phyloP scores from a whole-genome alignment of 1,140 invertebrate genomes.

The Diuraphis noxia region DNA sequence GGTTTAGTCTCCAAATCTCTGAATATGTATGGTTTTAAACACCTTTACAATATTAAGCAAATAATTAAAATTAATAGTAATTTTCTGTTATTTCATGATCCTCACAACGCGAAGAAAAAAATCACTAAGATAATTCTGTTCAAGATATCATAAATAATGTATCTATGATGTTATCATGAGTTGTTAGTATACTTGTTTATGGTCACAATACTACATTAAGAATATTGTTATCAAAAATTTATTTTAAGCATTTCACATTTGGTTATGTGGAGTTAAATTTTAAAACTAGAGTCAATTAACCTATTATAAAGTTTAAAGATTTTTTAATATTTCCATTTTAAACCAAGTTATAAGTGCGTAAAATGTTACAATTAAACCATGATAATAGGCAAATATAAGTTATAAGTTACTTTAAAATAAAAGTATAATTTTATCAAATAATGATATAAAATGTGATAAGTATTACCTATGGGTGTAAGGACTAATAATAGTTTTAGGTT shows the following conservation, averaged over 20 bases:
- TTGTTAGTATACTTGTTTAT: too few relatives aligned
- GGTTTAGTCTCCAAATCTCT: slow-evolving; percentile 69
- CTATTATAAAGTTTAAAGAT: not conserved
- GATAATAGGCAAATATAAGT: not conserved
- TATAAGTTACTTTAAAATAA: not conserved
- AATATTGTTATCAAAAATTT: not conserved
- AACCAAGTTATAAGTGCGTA: not conserved
- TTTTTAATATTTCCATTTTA: not conserved
- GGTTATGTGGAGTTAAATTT: not conserved
- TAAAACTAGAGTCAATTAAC: not conserved
- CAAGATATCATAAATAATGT: not conserved
- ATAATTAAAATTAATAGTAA: not conserved
- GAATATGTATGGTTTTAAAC: slow-evolving; percentile 78
- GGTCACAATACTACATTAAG: not conserved
- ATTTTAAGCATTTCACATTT: not conserved
- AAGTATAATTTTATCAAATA: not conserved
- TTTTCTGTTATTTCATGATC: not conserved
- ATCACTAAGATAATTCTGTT: not conserved
- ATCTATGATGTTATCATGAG: not conserved
- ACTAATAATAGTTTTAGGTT: slow-evolving; percentile 49
- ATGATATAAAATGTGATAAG: not conserved
- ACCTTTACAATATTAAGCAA: slow-evolving; percentile 61
- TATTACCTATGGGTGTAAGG: slow-evolving; percentile 44
- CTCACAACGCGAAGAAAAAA: not conserved
- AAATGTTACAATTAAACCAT: not conserved